Conservation (phyloP, 1,140 invertebrate species). For the Anagrus nilaparvatae region DNA sequence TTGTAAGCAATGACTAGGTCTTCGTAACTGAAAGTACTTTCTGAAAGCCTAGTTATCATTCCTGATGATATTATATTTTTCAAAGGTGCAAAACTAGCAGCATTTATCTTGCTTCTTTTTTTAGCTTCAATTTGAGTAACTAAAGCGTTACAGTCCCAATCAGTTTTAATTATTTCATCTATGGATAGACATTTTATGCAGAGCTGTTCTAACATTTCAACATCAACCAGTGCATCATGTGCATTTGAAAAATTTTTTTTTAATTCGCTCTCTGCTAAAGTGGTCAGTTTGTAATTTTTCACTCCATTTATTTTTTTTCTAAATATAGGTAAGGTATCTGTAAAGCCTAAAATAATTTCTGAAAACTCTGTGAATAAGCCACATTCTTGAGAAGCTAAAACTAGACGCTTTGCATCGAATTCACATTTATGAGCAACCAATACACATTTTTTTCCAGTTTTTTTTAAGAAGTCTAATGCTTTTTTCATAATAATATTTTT, state of each 20-base stretch:
- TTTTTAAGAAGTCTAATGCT: not conserved
- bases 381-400: not conserved
- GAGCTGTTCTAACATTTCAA: not conserved
- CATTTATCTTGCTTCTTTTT: not conserved
- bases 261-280: not conserved
- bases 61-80: not conserved
- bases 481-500: not conserved
- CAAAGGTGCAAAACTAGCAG: not conserved
- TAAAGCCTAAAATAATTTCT: not conserved
- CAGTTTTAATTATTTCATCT: not conserved
- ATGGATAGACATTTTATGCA: not conserved
- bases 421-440: not conserved
- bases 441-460: not conserved
- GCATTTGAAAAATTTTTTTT: not conserved
- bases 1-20: not conserved
- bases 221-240: not conserved
- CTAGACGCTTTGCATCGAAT: not conserved
- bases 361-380: not conserved
- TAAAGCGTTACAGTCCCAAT: not conserved
- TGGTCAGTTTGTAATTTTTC: not conserved
- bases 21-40: not conserved
- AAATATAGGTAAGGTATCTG: not conserved
- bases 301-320: not conserved
- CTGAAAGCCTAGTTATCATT: not conserved
- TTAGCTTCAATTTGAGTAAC: not conserved